Base-by-base conservation (phyloP, 2,113 vertebrate species). In the Hemibagrus wyckioides region DNA sequence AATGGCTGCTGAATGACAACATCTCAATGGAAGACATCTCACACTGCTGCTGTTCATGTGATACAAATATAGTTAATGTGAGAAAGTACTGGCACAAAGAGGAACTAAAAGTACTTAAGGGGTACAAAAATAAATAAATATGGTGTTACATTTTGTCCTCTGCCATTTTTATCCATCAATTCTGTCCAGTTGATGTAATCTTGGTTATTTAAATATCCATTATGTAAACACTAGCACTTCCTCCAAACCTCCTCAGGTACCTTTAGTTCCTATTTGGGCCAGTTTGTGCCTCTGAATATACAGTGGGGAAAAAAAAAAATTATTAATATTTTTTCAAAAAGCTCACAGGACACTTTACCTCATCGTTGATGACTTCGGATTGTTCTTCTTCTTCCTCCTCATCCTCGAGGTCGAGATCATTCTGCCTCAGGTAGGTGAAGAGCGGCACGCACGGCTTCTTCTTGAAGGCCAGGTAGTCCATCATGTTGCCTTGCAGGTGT, bases 401-500 rank as follows among this genome's bases (percentile, higher is more conserved):
- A 9, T 99, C 97, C 87, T 99, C 98, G 59, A 99, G 90, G 92
- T 99, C 98, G 93, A 99, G 92, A 90, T 99, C 98, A 56, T 97
- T 99, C 88, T 99, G 98, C 91, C 97, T 94, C 83, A 99, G 94
- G 89, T 98, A 99, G 0, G 96, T 97, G 90, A 97, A 98, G 67
- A 99, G 92, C 0, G 97, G 97, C 90, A 97, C 95, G 89, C 97
- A 98, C 1, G 96, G 98, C 80, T 99, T 99, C 95, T 98, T 99
- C 93, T 97, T 99, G 86, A 99, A 99, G 50, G 97, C 96, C 48
- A 99, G 59, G 83, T 98, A 99, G 91, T 99, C 98, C 98, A 99
- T 99, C 98, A 99, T 99, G 90, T 99, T 99, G 36, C 98, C 98
- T 91, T 99, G 98, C 41, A 98, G 96, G 89, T 99, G 98, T 83